phyloP scores from a whole-genome alignment of 35 echinoderm and acorn worm species.

The Ophiothrix spiculata region DNA sequence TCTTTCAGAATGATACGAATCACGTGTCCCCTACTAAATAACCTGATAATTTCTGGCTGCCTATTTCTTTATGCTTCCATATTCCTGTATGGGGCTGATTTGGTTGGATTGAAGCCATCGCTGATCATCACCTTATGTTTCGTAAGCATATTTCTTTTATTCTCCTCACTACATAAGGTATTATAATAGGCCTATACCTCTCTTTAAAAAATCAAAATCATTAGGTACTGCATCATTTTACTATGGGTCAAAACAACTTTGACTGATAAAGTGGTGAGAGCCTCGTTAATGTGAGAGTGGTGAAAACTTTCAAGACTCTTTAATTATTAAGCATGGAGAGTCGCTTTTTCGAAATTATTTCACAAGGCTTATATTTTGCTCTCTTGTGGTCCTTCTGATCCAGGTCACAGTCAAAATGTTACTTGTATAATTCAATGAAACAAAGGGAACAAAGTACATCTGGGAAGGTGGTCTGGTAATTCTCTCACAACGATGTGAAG shows the following conservation, averaged over 20 bases:
- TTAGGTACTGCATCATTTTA: neutral
- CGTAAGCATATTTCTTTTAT: neutral
- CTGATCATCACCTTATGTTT: too few relatives aligned
- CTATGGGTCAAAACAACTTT: neutral
- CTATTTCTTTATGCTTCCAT: conserved; percentile 13
- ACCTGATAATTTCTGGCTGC: conserved; percentile 13
- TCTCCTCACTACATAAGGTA: neutral
- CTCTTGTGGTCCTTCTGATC: too few relatives aligned
- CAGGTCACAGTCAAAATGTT: too few relatives aligned
- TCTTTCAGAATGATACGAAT: conserved; percentile 23
- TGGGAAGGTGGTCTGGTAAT: too few relatives aligned
- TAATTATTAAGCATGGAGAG: too few relatives aligned
- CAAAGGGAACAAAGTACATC: too few relatives aligned
- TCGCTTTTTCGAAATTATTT: too few relatives aligned
- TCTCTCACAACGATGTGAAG: too few relatives aligned
- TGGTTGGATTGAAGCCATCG: neutral
- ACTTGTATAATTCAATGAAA: too few relatives aligned
- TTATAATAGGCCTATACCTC: neutral
- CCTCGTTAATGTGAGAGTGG: too few relatives aligned
- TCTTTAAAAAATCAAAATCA: neutral
- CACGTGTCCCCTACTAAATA: conserved; percentile 23
- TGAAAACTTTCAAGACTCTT: too few relatives aligned
- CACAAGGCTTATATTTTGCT: too few relatives aligned
- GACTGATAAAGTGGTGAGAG: neutral
- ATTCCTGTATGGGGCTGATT: conserved; percentile 18